Percentiles rank a stretch among this genome's conserved stretches.
These are phyloP conservation scores for Ceryle rudis DNA, from an alignment of 2,797 vertebrate species.

Conservation along the genomic window DNA sequence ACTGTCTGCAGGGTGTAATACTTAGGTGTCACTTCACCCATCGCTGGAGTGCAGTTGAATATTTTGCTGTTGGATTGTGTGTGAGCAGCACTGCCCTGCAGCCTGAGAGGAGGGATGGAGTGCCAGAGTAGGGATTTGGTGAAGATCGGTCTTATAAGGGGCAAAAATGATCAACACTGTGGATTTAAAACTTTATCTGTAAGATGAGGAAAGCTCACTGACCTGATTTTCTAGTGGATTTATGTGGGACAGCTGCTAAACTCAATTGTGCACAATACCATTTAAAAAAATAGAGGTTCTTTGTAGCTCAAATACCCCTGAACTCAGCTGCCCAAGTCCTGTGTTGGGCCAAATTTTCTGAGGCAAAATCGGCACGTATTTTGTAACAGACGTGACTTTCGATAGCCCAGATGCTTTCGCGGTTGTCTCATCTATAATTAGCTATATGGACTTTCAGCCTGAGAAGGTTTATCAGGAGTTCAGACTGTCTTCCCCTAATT, in stretches of 20 bases:
- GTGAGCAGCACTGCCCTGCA: fast-evolving
- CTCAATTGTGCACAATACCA: neutral
- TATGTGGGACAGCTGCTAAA: neutral
- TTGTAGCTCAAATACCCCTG: neutral
- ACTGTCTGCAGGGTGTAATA: fast-evolving
- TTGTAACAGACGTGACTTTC: fast-evolving
- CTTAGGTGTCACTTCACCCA: neutral
- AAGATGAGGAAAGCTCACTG: neutral
- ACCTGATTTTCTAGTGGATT: neutral
- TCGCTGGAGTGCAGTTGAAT: too few species aligned
- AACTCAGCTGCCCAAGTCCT: neutral
- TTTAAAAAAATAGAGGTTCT: neutral
- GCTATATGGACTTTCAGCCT: neutral
- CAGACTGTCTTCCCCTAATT: neutral
- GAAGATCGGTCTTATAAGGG: neutral
- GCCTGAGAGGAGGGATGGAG: neutral
- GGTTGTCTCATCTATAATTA: neutral
- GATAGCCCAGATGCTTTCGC: neutral
- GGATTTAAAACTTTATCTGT: neutral
- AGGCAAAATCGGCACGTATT: fast-evolving
- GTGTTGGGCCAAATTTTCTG: neutral
- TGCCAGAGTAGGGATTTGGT: neutral
- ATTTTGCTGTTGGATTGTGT: neutral
- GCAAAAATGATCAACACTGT: fast-evolving
- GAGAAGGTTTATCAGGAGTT: neutral